A percentile compares a stretch with the other conserved stretches of the same genome.
phyloP scores from a whole-genome alignment of 1,140 invertebrate genomes.

The Cotesia glomerata region DNA sequence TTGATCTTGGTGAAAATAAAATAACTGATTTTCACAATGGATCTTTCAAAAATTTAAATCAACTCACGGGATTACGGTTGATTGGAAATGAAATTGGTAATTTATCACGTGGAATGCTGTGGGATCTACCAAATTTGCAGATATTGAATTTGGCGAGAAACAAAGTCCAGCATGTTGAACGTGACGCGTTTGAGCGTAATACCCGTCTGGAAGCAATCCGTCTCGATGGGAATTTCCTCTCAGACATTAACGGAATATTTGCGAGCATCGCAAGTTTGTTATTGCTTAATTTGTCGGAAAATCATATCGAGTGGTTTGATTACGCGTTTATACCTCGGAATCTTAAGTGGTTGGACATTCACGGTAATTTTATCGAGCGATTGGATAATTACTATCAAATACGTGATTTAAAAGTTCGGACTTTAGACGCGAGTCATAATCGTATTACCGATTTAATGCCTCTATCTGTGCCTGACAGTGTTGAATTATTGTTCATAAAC shows the following conservation, averaged over 20 bases:
- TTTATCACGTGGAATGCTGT: constrained; percentile 83
- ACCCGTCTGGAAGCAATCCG: constrained; percentile 81
- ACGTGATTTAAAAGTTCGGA: constrained; percentile 71
- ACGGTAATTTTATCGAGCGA: constrained; percentile 85
- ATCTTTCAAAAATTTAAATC: constrained; percentile 82
- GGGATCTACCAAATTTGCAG: constrained; percentile 80
- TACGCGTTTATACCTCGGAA: constrained; percentile 87
- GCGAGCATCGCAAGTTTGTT: constrained; percentile 78
- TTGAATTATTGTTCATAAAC: constrained; percentile 87
- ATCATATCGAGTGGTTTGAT: constrained; percentile 90
- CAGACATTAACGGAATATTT: constrained; percentile 87
- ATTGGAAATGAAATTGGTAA: constrained; percentile 89
- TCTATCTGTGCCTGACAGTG: constrained; percentile 85
- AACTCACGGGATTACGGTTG: constrained; percentile 81
- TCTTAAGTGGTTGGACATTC: constrained; percentile 89
- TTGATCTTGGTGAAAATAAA: constrained; percentile 87
- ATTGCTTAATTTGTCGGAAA: constrained; percentile 89
- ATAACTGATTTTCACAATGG: constrained; percentile 81
- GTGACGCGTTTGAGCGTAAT: constrained; percentile 82
- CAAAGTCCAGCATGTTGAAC: constrained; percentile 82
- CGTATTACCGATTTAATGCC: constrained; percentile 79
- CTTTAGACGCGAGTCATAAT: constrained; percentile 87
- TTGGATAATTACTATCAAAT: constrained; percentile 87
- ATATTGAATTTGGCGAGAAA: constrained; percentile 87
- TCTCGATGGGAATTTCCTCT: constrained; percentile 84